Base-by-base conservation (phyloP, 2,797 vertebrate genomes). In the Graptemys geographica region DNA sequence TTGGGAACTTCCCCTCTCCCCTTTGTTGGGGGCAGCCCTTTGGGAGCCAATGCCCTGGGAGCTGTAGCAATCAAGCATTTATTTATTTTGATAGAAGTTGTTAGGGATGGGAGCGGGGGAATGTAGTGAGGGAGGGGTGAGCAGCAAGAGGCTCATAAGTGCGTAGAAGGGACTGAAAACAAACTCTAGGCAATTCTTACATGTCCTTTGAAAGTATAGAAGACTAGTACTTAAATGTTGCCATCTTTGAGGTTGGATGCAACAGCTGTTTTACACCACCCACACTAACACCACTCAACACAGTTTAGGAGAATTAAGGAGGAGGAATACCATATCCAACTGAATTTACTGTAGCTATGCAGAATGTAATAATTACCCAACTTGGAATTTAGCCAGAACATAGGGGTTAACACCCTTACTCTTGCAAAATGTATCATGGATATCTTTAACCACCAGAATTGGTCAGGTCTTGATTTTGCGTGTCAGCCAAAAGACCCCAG, bases 71-170 rank as follows among this genome's bases (percentile, higher is more conserved):
- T 93, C 96, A 96, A 96, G 79, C 94, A 93, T 91, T 1, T 94
- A 90, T 85, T 8, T 78, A 55, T 37, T 94, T 93, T 79, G 6
- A 23, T 87, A 86, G 91, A 57, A 96, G 90, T 94, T 74, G 93
- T 78, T 90, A 90, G 78, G 84, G 79, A 55, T 25, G 56, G 92
- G 90, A 89, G 94, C 91, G 92, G 94, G 96, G 96, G 96, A 96
- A 95, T 55, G 79, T 90, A 81, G 59, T 0, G 4, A 93, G 87
- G 93, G 95, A 91, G 84, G 65, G 47, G 4, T 28, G 96, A 88
- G 55, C 81, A 83, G 80, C 94, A 91, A 59, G 95, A 95, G 94
- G 94, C 89, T 93, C 83, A 53, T 87, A 92, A 96, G 44, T 2
- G 6, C 3, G 10, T 19, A 72, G 69, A 2, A 1, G 19, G 8